Base-by-base conservation (phyloP, 2,113 vertebrate species). In the Plecotus auritus region DNA sequence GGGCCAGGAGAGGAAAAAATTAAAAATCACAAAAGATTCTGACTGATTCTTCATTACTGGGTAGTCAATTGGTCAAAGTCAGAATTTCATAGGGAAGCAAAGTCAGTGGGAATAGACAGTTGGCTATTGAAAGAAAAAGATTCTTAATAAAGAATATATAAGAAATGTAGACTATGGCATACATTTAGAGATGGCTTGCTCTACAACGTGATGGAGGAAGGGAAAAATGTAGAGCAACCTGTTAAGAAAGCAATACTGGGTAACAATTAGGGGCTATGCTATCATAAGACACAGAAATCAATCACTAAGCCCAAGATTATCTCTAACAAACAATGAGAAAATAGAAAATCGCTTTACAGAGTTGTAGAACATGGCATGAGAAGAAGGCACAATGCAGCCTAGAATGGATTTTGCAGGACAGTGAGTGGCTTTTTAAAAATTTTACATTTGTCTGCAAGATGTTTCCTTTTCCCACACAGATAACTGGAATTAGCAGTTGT, bases 401-500 rank as follows among this genome's bases (percentile, higher is more conserved):
- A 42, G 54, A 85, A 77, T 16, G 7, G 32, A 85, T 69, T 69
- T 83, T 78, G 35, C 11, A 85, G 54, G 35, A 70, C 20, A 66
- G 4, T 74, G 32, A 85, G 77, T 74, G 78, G 83, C 61, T 81
- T 94, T 67, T 47, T 61, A 9, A 13, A 35, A 54, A 54, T 26
- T 37, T 40, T 84, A 85, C 18, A 59, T 78, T 90, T 78, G 13
- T 85, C 42, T 95, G 47, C 16, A 92, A 77, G 81, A 56, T 45
- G 78, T 93, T 95, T 88, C 66, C 88, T 90, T 93, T 64, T 23
- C 67, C 61, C 95, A 74, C 26, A 72, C 32, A 40, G 72, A 59
- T 95, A 61, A 94, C 32, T 74, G 10, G 54, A 95, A 90, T 92
- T 85, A 95, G 37, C 91, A 30, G 80, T 64, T 69, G 20, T 23